phyloP scores from a whole-genome alignment of 1,140 invertebrate genomes.

The Zophobas atratus region DNA sequence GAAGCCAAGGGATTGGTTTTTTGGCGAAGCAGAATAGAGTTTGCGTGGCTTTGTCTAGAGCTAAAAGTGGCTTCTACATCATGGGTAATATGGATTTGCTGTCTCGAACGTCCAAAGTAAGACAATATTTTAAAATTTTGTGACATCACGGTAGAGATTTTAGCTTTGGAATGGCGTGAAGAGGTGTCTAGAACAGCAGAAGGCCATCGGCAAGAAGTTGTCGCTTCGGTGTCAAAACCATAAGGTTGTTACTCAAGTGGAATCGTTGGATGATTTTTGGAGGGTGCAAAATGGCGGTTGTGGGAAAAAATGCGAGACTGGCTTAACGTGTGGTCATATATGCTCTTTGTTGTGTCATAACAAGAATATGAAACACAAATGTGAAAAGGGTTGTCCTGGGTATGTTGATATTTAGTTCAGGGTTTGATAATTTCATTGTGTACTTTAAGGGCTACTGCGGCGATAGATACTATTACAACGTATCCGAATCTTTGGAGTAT shows the following conservation, averaged over 20 bases:
- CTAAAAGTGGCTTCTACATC: slow-evolving; percentile 79
- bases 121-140: neutral
- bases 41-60: slow-evolving; percentile 88
- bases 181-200: slow-evolving; percentile 66
- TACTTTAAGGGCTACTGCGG: too few species aligned
- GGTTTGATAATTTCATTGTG: too few species aligned
- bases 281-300: slow-evolving; percentile 71
- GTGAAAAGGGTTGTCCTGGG: neutral
- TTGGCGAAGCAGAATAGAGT: slow-evolving; percentile 74
- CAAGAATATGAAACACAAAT: slow-evolving; percentile 65
- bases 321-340: slow-evolving; percentile 71
- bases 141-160: neutral
- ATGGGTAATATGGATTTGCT: slow-evolving; percentile 70
- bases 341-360: slow-evolving; percentile 73
- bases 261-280: slow-evolving; percentile 66
- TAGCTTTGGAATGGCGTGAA: slow-evolving; percentile 72
- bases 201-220: slow-evolving; percentile 67
- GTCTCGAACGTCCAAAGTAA: slow-evolving; percentile 57
- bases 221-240: slow-evolving; percentile 72
- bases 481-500: too few species aligned
- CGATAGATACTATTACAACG: too few species aligned
- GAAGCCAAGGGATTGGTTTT: slow-evolving; percentile 86
- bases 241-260: slow-evolving; percentile 61
- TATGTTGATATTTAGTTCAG: neutral
- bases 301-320: slow-evolving; percentile 64